Evolutionary conservation across 2,797 vertebrate species (phyloP), one percentile per base, ranked within the genome.

Genomic region (Anguilla marmorata): DNA sequence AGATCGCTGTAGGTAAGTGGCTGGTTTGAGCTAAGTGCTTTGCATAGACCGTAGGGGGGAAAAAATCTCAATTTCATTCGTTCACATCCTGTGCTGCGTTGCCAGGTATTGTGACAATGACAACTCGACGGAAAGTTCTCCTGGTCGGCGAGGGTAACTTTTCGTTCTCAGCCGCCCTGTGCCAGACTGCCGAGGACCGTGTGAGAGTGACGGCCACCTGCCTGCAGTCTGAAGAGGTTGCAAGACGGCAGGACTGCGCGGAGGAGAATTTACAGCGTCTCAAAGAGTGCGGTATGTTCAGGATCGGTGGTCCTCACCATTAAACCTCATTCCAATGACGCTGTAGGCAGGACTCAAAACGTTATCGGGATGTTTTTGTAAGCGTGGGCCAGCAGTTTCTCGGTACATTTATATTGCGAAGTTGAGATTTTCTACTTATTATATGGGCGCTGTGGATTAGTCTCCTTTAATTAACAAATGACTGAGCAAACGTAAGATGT

Each of bases 61-160:
- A 41, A 45, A 45, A 45, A 45, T 69, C n/a, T 69, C 9, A 27
- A 72, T 69, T 27, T 54, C 3, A 30, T 60, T 33, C 12, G 30
- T 8, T 66, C 63, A 86, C 37, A 72, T 41, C 12, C 14, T 85
- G 56, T 84, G 3, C 33, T 52, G 16, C 74, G 37, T 2, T 48
- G n/a, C 1, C 63, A 88, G 86, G 30, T 52, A 14, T 54, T 80
- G 56, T 60, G 27, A 69, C 11, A 3, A 93, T 93, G 93, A 87
- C 50, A 27, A 11, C 85, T 54, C 7, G 0, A 2, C 92, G 91
- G 84, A 92, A 95, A 33, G 89, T 97, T 85, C 93, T 99, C 66
- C 92, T 99, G 90, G 96, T 99, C 37, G 98, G 98, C 84, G 98
- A 99, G 89, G 98, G 98, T n/a, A 99, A 99, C 92, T 99, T 99